These are phyloP conservation scores for Dendrolimus punctatus DNA, from an alignment of 1,140 invertebrate species.

Conservation along the genomic window DNA sequence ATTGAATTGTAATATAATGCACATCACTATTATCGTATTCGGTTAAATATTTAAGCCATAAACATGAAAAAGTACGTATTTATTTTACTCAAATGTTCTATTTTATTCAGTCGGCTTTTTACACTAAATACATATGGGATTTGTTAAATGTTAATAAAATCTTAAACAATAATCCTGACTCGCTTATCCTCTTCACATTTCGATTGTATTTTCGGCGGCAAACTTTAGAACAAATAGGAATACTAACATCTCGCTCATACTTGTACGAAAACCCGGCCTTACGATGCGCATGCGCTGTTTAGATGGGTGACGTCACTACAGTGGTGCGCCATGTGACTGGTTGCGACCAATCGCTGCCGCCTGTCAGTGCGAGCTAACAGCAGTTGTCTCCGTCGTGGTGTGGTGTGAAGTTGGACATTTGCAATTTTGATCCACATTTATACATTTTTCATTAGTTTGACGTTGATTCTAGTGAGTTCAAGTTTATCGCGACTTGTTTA, in stretches of 20 bases:
- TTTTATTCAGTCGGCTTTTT: too few species aligned
- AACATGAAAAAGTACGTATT: too few species aligned
- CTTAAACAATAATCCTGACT: too few species aligned
- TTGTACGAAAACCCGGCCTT: constrained; percentile 35
- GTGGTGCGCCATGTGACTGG: constrained; percentile 33
- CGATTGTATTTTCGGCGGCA: constrained; percentile 14
- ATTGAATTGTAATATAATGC: too few species aligned
- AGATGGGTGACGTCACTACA: too few species aligned
- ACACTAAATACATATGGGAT: too few species aligned
- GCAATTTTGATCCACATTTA: constrained; percentile 24
- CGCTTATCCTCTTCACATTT: neutral
- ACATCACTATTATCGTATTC: too few species aligned
- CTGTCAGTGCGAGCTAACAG: constrained; percentile 27
- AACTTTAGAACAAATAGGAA: constrained; percentile 12
- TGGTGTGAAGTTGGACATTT: too few species aligned
- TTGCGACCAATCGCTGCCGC: constrained; percentile 31
- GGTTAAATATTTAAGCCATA: too few species aligned
- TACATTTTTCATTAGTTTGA: constrained; percentile 31
- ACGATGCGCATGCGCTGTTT: constrained; percentile 40
- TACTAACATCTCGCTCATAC: constrained; percentile 26
- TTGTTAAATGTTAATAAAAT: too few species aligned
- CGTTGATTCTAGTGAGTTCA: constrained; percentile 18
- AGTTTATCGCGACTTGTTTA: too few species aligned
- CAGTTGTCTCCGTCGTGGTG: neutral
- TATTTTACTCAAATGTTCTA: too few species aligned